Percentiles rank a stretch among this genome's conserved stretches.
phyloP scores from a whole-genome alignment of 1,140 invertebrate genomes.

The Macrostomum lignano region DNA sequence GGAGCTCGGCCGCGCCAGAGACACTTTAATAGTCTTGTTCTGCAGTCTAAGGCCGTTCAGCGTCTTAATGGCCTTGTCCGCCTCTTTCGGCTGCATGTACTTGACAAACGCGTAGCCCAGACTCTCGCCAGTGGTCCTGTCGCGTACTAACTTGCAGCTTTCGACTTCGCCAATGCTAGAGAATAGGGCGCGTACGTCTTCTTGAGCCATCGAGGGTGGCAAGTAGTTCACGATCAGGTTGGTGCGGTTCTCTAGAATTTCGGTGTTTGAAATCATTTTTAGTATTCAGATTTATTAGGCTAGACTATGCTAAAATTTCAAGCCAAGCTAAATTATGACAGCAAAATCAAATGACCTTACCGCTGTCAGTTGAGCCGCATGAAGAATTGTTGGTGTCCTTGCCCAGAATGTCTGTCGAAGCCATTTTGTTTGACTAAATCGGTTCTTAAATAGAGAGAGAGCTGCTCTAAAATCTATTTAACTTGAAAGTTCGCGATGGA shows the following conservation, averaged over 20 bases:
- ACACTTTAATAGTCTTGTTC: conserved; percentile 7
- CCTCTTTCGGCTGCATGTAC: conserved; percentile 70
- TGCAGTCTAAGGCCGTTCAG: conserved; percentile 58
- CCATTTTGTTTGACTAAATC: too few relatives aligned
- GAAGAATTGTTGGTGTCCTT: too few relatives aligned
- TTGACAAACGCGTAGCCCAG: conserved; percentile 88
- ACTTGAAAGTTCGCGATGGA: too few relatives aligned
- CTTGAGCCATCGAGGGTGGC: conserved; percentile 87
- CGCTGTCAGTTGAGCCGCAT: too few relatives aligned
- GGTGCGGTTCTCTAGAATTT: conserved; percentile 1
- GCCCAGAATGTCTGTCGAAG: too few relatives aligned
- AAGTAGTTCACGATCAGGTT: conserved; percentile 76
- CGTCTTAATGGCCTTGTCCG: conserved; percentile 73
- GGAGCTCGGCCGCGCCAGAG: conserved; percentile 5
- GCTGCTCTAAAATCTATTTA: too few relatives aligned
- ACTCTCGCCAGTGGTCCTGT: conserved; percentile 51
- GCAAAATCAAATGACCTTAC: too few relatives aligned
- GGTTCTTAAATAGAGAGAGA: too few relatives aligned
- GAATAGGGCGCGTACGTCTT: conserved; percentile 73
- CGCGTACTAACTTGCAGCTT: conserved; percentile 70
- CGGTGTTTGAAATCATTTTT: too few relatives aligned
- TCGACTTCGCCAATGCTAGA: conserved; percentile 81
- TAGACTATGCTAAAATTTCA: too few relatives aligned
- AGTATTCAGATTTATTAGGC: too few relatives aligned
- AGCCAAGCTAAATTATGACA: too few relatives aligned